phyloP scores from a whole-genome alignment of 2,888 invertebrate genomes.

The Epirrhoe alternata region DNA sequence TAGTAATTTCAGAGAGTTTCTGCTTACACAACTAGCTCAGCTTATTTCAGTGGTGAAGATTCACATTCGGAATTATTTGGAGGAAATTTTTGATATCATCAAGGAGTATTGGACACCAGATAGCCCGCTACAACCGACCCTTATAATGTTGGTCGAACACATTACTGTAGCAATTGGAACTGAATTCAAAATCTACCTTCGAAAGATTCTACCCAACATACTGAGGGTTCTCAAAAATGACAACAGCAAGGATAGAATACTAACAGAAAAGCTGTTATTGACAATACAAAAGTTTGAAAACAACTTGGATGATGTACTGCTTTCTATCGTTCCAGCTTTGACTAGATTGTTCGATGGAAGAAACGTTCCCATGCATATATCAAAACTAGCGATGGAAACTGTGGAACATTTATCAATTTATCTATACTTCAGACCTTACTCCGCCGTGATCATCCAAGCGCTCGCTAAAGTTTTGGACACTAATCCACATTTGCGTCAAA shows the following conservation, averaged over 20 bases:
- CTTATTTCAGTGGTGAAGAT: slow-evolving; percentile 98
- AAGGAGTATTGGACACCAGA: slow-evolving; percentile 97
- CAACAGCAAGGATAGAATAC: slow-evolving; percentile 91
- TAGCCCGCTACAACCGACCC: slow-evolving; percentile 93
- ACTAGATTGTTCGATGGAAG: slow-evolving; percentile 95
- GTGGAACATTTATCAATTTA: slow-evolving; percentile 95
- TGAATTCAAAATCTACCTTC: slow-evolving; percentile 97
- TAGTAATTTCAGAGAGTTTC: slow-evolving; percentile 93
- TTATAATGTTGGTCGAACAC: slow-evolving; percentile 96
- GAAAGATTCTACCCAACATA: slow-evolving; percentile 97
- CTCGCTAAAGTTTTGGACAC: slow-evolving; percentile 94
- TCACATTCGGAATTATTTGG: slow-evolving; percentile 97
- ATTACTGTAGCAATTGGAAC: slow-evolving; percentile 97
- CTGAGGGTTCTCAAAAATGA: slow-evolving; percentile 96
- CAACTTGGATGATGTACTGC: slow-evolving; percentile 97
- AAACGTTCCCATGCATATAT: slow-evolving; percentile 92
- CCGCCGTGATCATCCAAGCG: slow-evolving; percentile 97
- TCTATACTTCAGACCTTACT: slow-evolving; percentile 96
- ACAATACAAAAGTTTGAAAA: slow-evolving; percentile 97
- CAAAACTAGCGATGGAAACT: slow-evolving; percentile 91
- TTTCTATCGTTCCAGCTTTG: slow-evolving; percentile 97
- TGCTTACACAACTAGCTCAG: slow-evolving; percentile 96
- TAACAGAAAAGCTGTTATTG: slow-evolving; percentile 92
- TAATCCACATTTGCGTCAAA: slow-evolving; percentile 89
- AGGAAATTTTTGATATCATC: slow-evolving; percentile 96